phyloP scores from a whole-genome alignment of 2,888 invertebrate genomes.

The Plutella xylostella region DNA sequence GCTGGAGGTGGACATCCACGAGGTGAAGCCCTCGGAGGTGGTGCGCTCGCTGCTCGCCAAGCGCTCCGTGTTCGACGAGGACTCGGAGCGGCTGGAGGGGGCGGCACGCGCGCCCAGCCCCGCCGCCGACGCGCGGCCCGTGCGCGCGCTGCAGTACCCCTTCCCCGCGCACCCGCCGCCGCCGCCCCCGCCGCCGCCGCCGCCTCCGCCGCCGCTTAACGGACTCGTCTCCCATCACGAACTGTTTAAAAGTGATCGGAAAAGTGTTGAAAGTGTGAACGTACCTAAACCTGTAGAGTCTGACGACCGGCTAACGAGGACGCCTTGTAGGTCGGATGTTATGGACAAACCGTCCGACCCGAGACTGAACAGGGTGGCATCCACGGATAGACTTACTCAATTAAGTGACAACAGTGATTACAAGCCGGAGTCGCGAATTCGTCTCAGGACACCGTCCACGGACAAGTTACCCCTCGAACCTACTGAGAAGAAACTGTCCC shows the following conservation, averaged over 20 bases:
- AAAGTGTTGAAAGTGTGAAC: background rate
- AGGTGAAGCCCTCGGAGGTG: conserved; percentile 93
- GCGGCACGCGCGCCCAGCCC: conserved; percentile 85
- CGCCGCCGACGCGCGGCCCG: conserved; percentile 31
- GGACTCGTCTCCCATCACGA: background rate
- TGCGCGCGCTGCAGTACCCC: conserved; percentile 78
- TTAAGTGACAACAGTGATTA: conserved; percentile 34
- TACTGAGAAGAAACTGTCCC: conserved; percentile 26
- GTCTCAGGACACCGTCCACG: conserved; percentile 66
- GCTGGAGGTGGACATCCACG: conserved; percentile 82
- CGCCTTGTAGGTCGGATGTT: background rate
- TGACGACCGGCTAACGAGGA: conserved; percentile 1
- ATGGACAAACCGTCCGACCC: background rate
- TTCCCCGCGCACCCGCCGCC: conserved; percentile 4
- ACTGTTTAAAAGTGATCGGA: conserved; percentile 1
- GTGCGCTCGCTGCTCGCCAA: conserved; percentile 92
- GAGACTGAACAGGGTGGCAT: conserved; percentile 24
- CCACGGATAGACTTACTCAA: conserved; percentile 28
- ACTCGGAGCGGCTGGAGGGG: conserved; percentile 91
- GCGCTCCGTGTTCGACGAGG: conserved; percentile 96
- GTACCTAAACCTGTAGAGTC: background rate
- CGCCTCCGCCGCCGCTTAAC: conserved; percentile 7
- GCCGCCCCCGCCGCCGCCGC: conserved; percentile 9
- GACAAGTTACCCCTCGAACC: conserved; percentile 28
- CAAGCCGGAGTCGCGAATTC: conserved; percentile 38